Evolutionary conservation across 2,888 invertebrate genomes (phyloP), one percentile per base, ranked within the genome.

Genomic region (Bedellia somnulentella): DNA sequence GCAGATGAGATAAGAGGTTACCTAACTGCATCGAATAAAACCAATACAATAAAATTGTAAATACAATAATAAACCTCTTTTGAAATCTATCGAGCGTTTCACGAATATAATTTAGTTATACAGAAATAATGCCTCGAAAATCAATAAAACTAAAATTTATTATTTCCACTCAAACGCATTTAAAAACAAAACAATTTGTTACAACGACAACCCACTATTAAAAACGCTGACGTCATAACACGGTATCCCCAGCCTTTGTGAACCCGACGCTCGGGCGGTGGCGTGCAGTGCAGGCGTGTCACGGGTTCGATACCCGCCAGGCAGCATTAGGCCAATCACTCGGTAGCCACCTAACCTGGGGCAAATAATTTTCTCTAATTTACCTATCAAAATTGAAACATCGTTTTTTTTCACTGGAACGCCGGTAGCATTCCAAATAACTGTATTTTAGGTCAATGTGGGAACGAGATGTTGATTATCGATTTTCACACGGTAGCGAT

Each of bases 361-460:
- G 55, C 58, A 57, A 55, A 64, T 73, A 73, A 75, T 75, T 73
- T 71, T 62, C 64, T 59, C 71, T 73, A 71, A 75, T 75, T 75
- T 73, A 71, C 73, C 59, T 71, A 73, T 73, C 73, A 73, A 67
- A 73, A 60, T 46, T 66, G 56, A 60, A 55, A 57, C 58, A 49
- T 43, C 47, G 52, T 58, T 57, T 55, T 62, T 62, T 58, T 60
- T 57, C 52, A 46, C 24, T 29, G 17, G 16, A n/a, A 29, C 16
- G 3, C 15, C 2, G 15, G 18, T 15, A 12, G 13, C 22, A 9
- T 29, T 21, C 22, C 22, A 9, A 11, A 13, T 63, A 64, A 66
- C 66, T 58, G 67, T 60, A 12, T n/a, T 43, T 38, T 32, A 41
- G 45, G 57, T 57, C 70, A 31, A 31, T 31, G 68, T 67, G 67